phyloP scores from a whole-genome alignment of 2,797 vertebrate genomes.

The Rhinichthys osculus region DNA sequence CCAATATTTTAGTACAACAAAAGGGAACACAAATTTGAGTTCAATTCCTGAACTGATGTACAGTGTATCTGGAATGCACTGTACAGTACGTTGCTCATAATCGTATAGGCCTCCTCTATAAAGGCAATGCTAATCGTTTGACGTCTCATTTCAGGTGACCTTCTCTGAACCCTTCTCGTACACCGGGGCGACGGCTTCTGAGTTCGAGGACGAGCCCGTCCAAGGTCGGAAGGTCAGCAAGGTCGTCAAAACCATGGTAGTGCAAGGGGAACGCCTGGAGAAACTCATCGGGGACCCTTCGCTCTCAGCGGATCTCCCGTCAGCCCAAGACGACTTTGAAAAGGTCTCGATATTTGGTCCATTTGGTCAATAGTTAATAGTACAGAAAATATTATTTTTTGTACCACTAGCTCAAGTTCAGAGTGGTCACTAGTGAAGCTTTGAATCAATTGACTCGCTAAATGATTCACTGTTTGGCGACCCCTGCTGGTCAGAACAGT shows the following conservation, averaged over 20 bases:
- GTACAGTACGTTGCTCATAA: background rate
- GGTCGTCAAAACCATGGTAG: constrained; percentile 91
- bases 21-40: background rate
- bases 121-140: background rate
- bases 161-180: constrained; percentile 82
- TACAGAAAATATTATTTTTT: background rate
- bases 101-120: background rate
- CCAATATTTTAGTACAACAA: background rate
- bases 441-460: background rate
- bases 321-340: constrained; percentile 96
- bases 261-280: constrained; percentile 90
- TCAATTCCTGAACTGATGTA: no score
- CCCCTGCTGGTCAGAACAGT: background rate
- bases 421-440: background rate
- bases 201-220: constrained; percentile 88
- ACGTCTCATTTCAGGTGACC: constrained; percentile 77
- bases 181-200: constrained; percentile 74
- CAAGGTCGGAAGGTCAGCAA: constrained; percentile 96
- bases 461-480: background rate
- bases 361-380: background rate
- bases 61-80: background rate
- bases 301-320: constrained; percentile 89
- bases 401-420: background rate
- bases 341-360: constrained; percentile 77
- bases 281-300: constrained; percentile 88